Evolutionary conservation across 2,888 invertebrate genomes (phyloP).

Genomic region (Zaprionus obscuricornis): DNA sequence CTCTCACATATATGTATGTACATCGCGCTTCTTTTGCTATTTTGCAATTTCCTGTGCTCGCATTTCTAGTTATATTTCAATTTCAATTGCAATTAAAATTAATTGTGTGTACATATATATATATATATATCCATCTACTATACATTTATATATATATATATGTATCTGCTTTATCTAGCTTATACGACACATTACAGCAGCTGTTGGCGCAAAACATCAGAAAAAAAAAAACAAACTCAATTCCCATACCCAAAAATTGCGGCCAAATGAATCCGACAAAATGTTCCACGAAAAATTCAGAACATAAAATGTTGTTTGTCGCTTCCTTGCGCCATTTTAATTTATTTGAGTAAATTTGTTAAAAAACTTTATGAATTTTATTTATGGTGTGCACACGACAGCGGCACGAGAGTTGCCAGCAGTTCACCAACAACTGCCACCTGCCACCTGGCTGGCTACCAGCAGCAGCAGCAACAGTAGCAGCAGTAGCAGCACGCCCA

Average conservation of each 20-base stretch:
- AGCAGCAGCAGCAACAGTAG: not conserved
- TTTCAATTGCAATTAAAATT: constrained; percentile 77
- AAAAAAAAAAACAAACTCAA: too few species aligned
- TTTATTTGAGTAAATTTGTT: constrained; percentile 79
- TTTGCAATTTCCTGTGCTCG: constrained; percentile 55
- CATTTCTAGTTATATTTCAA: constrained; percentile 60
- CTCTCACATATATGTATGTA: too few species aligned
- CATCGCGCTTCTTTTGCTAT: constrained; percentile 7
- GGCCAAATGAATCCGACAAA: too few species aligned
- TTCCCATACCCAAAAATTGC: too few species aligned
- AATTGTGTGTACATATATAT: constrained; percentile 60
- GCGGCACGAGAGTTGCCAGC: too few species aligned
- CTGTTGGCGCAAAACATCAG: too few species aligned
- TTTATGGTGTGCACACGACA: constrained; percentile 61
- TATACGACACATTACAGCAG: constrained; percentile 40
- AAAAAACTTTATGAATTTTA: constrained; percentile 67
- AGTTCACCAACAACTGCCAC: too few species aligned
- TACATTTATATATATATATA: too few species aligned
- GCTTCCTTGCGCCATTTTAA: constrained; percentile 66
- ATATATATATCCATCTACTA: constrained; percentile 3
- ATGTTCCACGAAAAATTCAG: not conserved
- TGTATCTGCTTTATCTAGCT: not conserved
- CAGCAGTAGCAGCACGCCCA: constrained; percentile 9
- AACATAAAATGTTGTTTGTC: constrained; percentile 47
- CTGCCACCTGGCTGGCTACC: constrained; percentile 7